Evolutionary conservation across 2,113 vertebrate genomes (phyloP).

Genomic region (Hippoglossus stenolepis): DNA sequence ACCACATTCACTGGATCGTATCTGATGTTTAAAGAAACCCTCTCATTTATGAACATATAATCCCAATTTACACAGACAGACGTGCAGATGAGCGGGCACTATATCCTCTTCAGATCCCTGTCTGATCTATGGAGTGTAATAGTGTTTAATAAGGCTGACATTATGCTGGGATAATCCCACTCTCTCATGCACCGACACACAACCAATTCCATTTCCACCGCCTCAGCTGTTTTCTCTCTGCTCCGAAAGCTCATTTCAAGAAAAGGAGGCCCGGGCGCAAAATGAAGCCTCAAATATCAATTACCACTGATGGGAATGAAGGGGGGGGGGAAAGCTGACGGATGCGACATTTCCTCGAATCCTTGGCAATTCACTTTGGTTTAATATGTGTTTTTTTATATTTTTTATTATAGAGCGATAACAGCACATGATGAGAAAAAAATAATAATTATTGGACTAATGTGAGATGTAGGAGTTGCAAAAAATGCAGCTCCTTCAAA

Average conservation of each 20-base stretch:
- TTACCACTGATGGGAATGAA: constrained; percentile 65
- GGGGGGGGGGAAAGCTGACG: constrained; percentile 56
- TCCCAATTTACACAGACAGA: constrained; percentile 54
- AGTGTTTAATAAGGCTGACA: constrained; percentile 82
- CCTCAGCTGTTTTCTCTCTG: constrained; percentile 77
- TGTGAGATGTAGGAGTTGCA: constrained; percentile 1
- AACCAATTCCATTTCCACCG: constrained; percentile 80
- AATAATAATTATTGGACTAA: constrained; percentile 50
- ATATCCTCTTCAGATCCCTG: constrained; percentile 66
- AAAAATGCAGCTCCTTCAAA: constrained; percentile 34
- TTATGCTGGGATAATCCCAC: constrained; percentile 78
- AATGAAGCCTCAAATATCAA: constrained; percentile 80
- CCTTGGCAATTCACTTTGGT: constrained; percentile 61
- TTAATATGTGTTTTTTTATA: constrained; percentile 52
- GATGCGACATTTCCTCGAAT: constrained; percentile 71
- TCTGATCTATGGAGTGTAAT: constrained; percentile 75
- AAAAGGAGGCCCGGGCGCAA: constrained; percentile 59
- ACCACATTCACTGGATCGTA: constrained; percentile 30
- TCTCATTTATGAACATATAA: constrained; percentile 52
- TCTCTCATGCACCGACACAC: constrained; percentile 80
- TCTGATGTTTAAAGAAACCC: constrained; percentile 26
- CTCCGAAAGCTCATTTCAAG: constrained; percentile 76
- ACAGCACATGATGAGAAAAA: constrained; percentile 57
- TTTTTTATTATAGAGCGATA: constrained; percentile 54
- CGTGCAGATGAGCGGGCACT: constrained; percentile 48